Evolutionary conservation across 92 coral and sea anemone species (phyloP).

Genomic region (Paragorgia papillata): DNA sequence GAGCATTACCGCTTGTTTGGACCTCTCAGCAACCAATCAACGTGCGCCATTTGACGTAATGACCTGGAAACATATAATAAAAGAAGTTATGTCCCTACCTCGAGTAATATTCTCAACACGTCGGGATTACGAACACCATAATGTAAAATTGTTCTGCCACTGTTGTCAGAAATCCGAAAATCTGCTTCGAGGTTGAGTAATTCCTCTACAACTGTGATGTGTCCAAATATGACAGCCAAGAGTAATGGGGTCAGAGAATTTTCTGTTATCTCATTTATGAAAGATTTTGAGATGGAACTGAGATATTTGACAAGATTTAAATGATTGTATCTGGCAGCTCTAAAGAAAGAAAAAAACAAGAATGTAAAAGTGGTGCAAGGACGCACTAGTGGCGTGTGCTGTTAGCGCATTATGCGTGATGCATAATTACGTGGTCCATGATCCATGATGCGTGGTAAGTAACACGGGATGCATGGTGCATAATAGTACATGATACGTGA

Average conservation of each 20-base stretch:
- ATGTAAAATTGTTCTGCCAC: conserved; percentile 18
- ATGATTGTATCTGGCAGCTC: conserved; percentile 18
- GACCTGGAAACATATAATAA: too few species aligned
- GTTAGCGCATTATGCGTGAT: too few species aligned
- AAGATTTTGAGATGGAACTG: conserved; percentile 4
- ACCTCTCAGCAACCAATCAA: too few species aligned
- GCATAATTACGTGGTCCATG: too few species aligned
- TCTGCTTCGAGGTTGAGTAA: conserved; percentile 29
- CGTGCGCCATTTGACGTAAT: too few species aligned
- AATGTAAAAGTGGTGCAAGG: neutral
- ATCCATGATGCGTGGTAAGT: too few species aligned
- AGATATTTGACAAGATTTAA: neutral
- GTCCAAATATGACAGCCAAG: conserved; percentile 21
- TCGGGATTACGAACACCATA: conserved; percentile 18
- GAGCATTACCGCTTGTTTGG: too few species aligned
- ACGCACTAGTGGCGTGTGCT: neutral
- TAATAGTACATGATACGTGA: too few species aligned
- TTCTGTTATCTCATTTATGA: conserved; percentile 18
- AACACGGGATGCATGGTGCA: too few species aligned
- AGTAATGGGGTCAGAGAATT: conserved; percentile 7
- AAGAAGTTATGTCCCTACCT: too few species aligned
- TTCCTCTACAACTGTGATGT: conserved; percentile 23
- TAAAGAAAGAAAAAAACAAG: neutral
- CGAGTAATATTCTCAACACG: conserved; percentile 1
- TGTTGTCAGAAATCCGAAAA: neutral